Base-by-base conservation (phyloP, 2,888 invertebrate genomes). In the Oxycera nigricornis region DNA sequence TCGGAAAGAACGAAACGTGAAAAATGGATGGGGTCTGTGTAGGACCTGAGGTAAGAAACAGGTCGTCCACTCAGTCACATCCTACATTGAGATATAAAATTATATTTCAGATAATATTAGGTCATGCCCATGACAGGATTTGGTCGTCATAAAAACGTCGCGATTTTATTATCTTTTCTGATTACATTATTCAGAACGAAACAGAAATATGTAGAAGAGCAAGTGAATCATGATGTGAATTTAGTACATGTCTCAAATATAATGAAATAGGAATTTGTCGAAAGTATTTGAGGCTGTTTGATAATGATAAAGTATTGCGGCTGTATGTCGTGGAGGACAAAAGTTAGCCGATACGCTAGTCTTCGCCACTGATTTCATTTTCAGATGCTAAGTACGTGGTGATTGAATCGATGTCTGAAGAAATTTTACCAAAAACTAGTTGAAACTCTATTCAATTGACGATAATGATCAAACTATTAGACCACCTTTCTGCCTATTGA, bases 141-240 rank as follows among this genome's bases (percentile, higher is more conserved):
- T 70, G 31, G 59, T 39, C 61, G 41, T 46, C 73, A 73, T 73
- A 73, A 73, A 73, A 73, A 73, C 73, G 73, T 73, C 73, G 73
- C 73, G 73, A 73, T 73, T 73, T 73, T 73, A 73, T 73, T 73
- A 61, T 73, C 61, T 73, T 73, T 73, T 73, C 22, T 59, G 73
- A 73, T 73, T 73, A 73, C 73, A 73, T 73, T 73, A 73, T 73
- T 73, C 46, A 73, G 30, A 41, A 70, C 14, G 39, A 46, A 17
- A 7, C 24, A 67, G 4, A 22, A 41, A 62, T 6, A 9, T 20
- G 22, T 62, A 24, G 14, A 17, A 26, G 67, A 67, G 24, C 17
- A 17, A 26, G 28, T 14, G 30, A 28, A 28, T 24, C 59, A 2
- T 28, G 59, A 59, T 59, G 11, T 59, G 59, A 1, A 59, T 59